Percentiles rank a stretch among this genome's conserved stretches.
Conservation (phyloP, 2,113 vertebrate species). For the Esox niger region DNA sequence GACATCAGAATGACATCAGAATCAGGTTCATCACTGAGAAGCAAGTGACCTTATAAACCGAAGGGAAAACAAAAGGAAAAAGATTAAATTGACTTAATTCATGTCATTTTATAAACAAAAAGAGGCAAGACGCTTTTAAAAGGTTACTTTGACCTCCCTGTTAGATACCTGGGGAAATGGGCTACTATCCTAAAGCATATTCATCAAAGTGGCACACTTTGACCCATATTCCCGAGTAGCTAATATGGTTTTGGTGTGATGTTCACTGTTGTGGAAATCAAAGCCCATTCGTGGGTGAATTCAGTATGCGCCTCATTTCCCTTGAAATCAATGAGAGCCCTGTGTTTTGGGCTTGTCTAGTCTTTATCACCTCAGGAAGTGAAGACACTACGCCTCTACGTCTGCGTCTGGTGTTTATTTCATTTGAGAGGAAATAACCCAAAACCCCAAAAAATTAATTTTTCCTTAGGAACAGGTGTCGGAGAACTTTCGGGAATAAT, state of each 20-base stretch:
- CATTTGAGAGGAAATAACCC: constrained; percentile 24
- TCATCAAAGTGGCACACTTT: neutral
- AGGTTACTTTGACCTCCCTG: neutral
- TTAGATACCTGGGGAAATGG: neutral
- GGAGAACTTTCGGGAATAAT: neutral
- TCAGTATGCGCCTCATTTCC: constrained; percentile 7
- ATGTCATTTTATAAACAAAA: neutral
- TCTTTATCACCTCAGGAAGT: constrained; percentile 11
- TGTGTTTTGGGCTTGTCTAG: neutral
- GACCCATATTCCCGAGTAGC: constrained; percentile 5
- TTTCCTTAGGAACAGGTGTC: constrained; percentile 5
- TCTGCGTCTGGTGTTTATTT: constrained; percentile 2
- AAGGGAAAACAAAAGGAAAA: no score
- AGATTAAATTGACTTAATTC: no score
- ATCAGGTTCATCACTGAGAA: neutral
- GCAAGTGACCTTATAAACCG: neutral
- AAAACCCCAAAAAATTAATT: neutral
- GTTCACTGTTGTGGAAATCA: constrained; percentile 20
- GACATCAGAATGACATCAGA: neutral
- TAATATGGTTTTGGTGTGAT: constrained; percentile 4
- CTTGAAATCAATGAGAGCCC: constrained; percentile 11
- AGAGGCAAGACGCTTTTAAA: neutral
- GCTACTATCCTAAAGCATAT: neutral
- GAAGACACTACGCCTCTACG: neutral
- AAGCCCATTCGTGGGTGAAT: neutral